A percentile compares a stretch with the other conserved stretches of the same genome.
Conservation (phyloP, 2,113 vertebrate species). For the Perccottus glenii region DNA sequence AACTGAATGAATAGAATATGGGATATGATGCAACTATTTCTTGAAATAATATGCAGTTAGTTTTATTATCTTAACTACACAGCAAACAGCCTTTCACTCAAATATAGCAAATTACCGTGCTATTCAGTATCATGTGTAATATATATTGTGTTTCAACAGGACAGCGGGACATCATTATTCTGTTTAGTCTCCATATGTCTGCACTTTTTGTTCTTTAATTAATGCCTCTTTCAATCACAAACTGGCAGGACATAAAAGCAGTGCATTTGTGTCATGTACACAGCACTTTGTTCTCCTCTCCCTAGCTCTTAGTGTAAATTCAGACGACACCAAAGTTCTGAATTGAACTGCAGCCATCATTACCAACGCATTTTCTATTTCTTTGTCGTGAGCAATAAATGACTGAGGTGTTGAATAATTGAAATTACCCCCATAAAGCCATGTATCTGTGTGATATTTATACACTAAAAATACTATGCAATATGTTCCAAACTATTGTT, state of each 20-base stretch:
- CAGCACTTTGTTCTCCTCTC: constrained; percentile 6
- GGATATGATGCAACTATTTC: not conserved
- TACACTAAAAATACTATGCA: not conserved
- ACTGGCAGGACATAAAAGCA: not conserved
- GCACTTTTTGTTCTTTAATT: constrained; percentile 15
- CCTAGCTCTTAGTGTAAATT: constrained; percentile 28
- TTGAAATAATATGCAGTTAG: constrained; percentile 6
- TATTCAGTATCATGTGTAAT: not conserved
- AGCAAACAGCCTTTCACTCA: not conserved
- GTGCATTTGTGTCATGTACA: not conserved
- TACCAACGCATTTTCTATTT: constrained; percentile 40
- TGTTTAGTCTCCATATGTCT: not conserved
- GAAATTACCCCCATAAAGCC: no score
- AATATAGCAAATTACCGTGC: constrained; percentile 1
- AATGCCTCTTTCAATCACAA: constrained; percentile 7
- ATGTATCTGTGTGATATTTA: not conserved
- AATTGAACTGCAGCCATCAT: constrained; percentile 65
- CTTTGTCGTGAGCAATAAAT: constrained; percentile 65
- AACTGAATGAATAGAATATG: not conserved
- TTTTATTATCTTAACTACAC: constrained; percentile 1
- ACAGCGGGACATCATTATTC: not conserved
- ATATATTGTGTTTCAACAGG: not conserved
- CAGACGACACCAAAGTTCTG: constrained; percentile 44
- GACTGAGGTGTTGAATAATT: constrained; percentile 35
- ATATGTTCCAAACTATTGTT: not conserved